Base-by-base conservation (phyloP, 2,888 invertebrate species). In the Drosophila monieri region DNA sequence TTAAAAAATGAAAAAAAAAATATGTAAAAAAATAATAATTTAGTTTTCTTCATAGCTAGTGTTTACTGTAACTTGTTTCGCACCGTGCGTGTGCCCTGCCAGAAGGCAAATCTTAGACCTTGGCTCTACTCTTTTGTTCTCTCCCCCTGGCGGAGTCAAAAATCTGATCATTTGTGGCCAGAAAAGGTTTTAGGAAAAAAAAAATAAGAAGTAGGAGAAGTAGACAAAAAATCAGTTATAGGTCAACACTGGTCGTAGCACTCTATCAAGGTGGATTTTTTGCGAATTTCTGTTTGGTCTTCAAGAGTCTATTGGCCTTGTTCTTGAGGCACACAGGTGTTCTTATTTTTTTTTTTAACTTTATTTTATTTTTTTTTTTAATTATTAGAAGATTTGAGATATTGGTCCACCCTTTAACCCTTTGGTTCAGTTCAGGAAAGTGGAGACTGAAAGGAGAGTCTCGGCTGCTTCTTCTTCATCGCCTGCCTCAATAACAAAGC, bases 91-190 rank as follows among this genome's bases (percentile, higher is more conserved):
- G 62, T 69, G 74, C 74, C 64, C 62, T 55, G 58, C 68, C 77
- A 60, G 70, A 76, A 81, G 85, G 79, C 80, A 73, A 80, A 74
- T 72, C 55, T 57, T 76, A 81, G 79, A 85, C 80, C 80, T 80
- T 80, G 80, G 35, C 35, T 53, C 53, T 73, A 65, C 69, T 69
- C 62, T 75, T 47, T 67, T 51, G 59, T 37, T 51, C 64, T 44
- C 25, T 61, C 14, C 8, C 43, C 27, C 9, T 12, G 27, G n/a
- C 32, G 43, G 32, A 32, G 30, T 62, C 27, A 73, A 59, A 54
- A 51, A 71, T 55, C 62, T 39, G 54, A 65, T 65, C 53, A 32
- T 43, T 37, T 25, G 68, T 57, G 23, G 67, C 46, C 52, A 58
- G 27, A 51, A 60, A 60, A 44, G 32, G 55, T 51, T 52, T 25